A percentile compares a stretch with the other conserved stretches of the same genome.
These are phyloP conservation scores for Tetanocera ferruginea DNA, from an alignment of 2,888 invertebrate species.

Conservation along the genomic window DNA sequence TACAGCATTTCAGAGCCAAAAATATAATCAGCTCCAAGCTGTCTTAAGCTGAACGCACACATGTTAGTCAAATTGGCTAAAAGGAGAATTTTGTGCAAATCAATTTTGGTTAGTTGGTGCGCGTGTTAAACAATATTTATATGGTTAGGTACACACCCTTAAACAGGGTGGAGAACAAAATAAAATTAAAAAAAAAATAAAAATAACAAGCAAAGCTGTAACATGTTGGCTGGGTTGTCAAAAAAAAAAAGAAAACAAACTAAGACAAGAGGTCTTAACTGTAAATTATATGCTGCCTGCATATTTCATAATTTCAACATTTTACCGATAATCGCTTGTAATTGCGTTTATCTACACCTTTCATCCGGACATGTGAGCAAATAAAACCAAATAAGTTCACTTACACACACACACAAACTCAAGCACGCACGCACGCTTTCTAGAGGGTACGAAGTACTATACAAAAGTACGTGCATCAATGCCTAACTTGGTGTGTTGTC, in stretches of 20 bases:
- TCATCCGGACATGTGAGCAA: conserved; percentile 66
- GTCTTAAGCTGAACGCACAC: neutral
- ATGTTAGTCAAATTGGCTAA: neutral
- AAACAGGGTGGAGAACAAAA: neutral
- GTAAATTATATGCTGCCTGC: conserved; percentile 60
- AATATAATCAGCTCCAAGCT: no score
- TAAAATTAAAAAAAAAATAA: neutral
- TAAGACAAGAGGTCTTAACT: conserved; percentile 53
- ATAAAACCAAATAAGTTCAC: conserved; percentile 49
- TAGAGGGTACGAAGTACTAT: neutral
- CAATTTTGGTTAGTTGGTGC: conserved; percentile 18
- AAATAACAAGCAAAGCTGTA: neutral
- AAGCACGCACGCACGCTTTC: conserved; percentile 15
- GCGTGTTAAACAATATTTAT: conserved; percentile 25
- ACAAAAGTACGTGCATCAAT: neutral
- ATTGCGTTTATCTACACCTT: conserved; percentile 68
- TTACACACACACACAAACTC: neutral
- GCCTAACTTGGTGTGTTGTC: neutral
- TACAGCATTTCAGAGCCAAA: no score
- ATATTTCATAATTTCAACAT: conserved; percentile 64
- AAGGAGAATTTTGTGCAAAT: conserved; percentile 16
- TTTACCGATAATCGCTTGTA: conserved; percentile 66
- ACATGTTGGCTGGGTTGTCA: neutral
- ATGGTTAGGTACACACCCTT: conserved; percentile 17
- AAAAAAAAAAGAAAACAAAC: neutral